Conservation (phyloP, 1,140 invertebrate genomes). For the Drosophila simulans region DNA sequence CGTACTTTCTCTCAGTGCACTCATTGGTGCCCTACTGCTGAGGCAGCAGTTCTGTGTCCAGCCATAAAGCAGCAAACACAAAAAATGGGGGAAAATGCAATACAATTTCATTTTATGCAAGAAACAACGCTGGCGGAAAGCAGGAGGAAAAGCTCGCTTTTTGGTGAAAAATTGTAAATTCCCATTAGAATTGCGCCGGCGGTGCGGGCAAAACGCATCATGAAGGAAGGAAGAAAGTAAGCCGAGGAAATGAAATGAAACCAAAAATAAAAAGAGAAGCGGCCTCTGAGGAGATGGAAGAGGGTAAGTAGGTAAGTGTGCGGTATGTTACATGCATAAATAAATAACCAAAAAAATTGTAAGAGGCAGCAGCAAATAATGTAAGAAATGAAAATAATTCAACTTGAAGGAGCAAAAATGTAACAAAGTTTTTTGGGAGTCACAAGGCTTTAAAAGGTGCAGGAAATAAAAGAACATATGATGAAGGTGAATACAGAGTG, state of each 20-base stretch:
- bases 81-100: constrained; percentile 58
- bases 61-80: constrained; percentile 68
- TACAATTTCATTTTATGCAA: constrained; percentile 82
- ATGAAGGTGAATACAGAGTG: too few relatives aligned
- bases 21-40: constrained; percentile 42
- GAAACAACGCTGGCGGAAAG: constrained; percentile 53
- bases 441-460: neutral
- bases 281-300: constrained; percentile 19
- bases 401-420: constrained; percentile 5
- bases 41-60: constrained; percentile 71
- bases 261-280: constrained; percentile 48
- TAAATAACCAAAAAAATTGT: constrained; percentile 44
- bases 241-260: constrained; percentile 73
- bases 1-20: constrained; percentile 7
- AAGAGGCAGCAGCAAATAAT: constrained; percentile 47
- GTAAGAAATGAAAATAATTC: constrained; percentile 42
- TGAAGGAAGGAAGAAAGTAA: constrained; percentile 38
- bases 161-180: constrained; percentile 81
- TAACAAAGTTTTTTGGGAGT: neutral
- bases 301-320: constrained; percentile 68
- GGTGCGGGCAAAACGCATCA: constrained; percentile 26
- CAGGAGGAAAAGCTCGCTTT: constrained; percentile 51
- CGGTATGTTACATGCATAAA: constrained; percentile 57
- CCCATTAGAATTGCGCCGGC: constrained; percentile 73
- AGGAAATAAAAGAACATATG: too few relatives aligned